Evolutionary conservation across 2,888 invertebrate species (phyloP).

Genomic region (Lordiphosa fenestrarum): DNA sequence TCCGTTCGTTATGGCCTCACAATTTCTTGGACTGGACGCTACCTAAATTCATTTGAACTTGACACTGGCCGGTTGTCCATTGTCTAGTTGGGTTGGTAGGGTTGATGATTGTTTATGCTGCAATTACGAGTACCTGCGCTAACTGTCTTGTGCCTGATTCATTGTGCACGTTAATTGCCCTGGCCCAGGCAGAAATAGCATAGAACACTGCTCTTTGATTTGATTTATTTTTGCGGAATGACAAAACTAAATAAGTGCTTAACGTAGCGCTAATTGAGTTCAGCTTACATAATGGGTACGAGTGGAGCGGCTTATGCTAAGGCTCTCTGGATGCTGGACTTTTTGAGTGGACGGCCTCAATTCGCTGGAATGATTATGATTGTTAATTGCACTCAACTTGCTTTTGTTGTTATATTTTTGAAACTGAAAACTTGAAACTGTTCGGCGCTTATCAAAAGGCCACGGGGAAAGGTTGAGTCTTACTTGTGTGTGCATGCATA

Average conservation of each 20-base stretch:
- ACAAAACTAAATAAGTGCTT: background rate
- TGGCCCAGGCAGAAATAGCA: conserved; percentile 8
- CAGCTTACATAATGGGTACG: conserved; percentile 7
- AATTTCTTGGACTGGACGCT: background rate
- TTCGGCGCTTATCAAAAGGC: conserved; percentile 62
- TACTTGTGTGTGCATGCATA: conserved; percentile 9
- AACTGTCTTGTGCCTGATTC: background rate
- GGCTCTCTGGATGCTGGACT: background rate
- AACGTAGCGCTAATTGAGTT: conserved; percentile 10
- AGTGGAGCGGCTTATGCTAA: background rate
- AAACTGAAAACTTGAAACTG: conserved; percentile 42
- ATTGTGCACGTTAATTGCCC: conserved; percentile 45
- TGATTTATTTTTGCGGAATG: background rate
- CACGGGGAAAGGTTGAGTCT: conserved; percentile 56
- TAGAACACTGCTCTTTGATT: conserved; percentile 3
- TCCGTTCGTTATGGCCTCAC: conserved; percentile 17
- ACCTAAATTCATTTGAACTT: conserved; percentile 35
- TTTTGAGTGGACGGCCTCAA: conserved; percentile 42
- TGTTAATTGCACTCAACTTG: conserved; percentile 55
- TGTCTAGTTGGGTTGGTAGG: background rate
- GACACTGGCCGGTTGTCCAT: conserved; percentile 2
- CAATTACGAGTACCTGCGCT: conserved; percentile 20
- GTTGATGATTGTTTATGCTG: background rate
- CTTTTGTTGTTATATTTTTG: conserved; percentile 2
- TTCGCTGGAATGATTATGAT: conserved; percentile 33